These are phyloP conservation scores for Platalea minor DNA, from an alignment of 2,797 vertebrate species.

Conservation along the genomic window DNA sequence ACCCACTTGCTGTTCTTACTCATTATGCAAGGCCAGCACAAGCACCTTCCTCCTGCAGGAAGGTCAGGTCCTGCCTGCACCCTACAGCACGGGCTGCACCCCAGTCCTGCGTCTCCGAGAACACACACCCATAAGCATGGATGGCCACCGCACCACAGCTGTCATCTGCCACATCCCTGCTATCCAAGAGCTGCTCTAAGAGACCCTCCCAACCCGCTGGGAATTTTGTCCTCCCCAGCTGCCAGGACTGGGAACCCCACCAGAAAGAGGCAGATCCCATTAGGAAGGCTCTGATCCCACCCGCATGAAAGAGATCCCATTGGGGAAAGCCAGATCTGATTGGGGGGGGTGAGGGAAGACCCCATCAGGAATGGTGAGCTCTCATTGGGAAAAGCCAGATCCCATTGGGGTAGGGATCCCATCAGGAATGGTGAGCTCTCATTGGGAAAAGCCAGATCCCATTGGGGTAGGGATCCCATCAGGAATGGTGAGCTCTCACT, in stretches of 20 bases:
- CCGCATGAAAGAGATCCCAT: neutral
- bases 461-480: too few relatives aligned
- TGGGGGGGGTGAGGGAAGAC: neutral
- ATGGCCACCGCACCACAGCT: accelerated
- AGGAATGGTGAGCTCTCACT: too few relatives aligned
- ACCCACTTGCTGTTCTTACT: neutral
- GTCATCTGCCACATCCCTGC: neutral
- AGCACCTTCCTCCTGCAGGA: neutral
- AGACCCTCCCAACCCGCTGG: neutral
- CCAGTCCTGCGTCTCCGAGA: neutral
- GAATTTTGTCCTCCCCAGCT: neutral
- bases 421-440: too few relatives aligned
- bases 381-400: too few relatives aligned
- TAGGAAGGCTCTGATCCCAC: neutral
- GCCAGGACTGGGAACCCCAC: neutral
- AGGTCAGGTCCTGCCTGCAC: neutral
- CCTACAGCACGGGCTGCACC: neutral
- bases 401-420: too few relatives aligned
- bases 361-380: neutral
- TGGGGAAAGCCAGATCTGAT: neutral
- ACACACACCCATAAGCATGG: neutral
- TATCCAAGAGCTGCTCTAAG: neutral
- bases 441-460: too few relatives aligned
- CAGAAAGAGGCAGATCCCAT: neutral
- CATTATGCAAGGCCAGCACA: neutral